Evolutionary conservation across 2,888 invertebrate genomes (phyloP), one percentile per base, ranked within the genome.

Genomic region (Metopia argyrocephala): DNA sequence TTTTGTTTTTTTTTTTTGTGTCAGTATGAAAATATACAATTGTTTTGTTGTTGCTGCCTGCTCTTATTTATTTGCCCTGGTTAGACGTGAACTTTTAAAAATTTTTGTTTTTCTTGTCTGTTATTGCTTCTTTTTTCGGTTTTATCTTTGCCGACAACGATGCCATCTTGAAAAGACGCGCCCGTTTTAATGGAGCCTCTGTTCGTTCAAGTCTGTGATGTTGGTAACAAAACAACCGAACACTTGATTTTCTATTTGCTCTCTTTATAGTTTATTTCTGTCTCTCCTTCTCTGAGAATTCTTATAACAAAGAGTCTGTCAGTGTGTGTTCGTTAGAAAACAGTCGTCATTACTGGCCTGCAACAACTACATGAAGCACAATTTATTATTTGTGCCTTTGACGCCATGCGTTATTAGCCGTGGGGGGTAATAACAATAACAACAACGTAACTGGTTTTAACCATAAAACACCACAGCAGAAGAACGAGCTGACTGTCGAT

Each of bases 21-120:
- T n/a, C n/a, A n/a, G 38, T 38, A 38, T 38, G 9, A 38, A 38
- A 38, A 15, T 1, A 12, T 15, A 38, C 3, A 38, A 12, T 38
- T n/a, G n/a, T n/a, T 2, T 61, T 61, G 50, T 18, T 70, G 52
- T 31, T 66, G 62, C 48, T 45, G 52, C 20, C 25, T 68, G 31
- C 21, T 46, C 12, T 76, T 74, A 64, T 61, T 74, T 76, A 48
- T 57, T 78, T 78, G 73, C 56, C 70, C 74, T 78, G 76, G 74
- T 74, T 80, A 74, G 80, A 73, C 31, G 69, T 15, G 59, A 65
- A 70, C 48, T 74, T 75, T 61, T 65, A 18, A n/a, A n/a, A 12
- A 61, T 71, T 64, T 57, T 66, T 62, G 27, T 61, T 65, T 65
- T 20, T 18, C 7, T 28, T 50, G 54, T 18, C n/a, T 27, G 45